A percentile compares a stretch with the other conserved stretches of the same genome.
These are phyloP conservation scores for Oryzias sinensis DNA, from an alignment of 2,797 vertebrate species.

Conservation along the genomic window DNA sequence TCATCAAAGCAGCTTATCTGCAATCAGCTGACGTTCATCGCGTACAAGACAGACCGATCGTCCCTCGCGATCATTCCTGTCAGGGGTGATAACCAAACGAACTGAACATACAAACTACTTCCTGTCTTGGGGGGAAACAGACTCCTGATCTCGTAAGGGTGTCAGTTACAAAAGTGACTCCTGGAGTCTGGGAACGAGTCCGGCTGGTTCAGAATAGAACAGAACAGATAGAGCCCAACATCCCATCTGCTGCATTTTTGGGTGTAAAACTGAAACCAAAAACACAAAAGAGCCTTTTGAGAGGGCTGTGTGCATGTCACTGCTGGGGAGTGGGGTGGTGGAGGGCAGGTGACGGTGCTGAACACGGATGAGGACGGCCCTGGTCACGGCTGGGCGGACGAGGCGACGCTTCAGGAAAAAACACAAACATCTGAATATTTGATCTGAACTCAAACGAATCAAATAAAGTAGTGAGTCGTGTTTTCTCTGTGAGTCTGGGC, in stretches of 20 bases:
- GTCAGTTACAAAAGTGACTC: not conserved
- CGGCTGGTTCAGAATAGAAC: not conserved
- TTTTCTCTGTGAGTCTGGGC: too few relatives aligned
- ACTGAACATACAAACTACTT: not conserved
- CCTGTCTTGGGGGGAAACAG: not conserved
- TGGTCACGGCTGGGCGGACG: too few relatives aligned
- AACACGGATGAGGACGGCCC: too few relatives aligned
- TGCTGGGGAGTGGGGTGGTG: too few relatives aligned
- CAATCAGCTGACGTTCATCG: not conserved
- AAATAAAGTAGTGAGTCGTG: too few relatives aligned
- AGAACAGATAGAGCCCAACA: not conserved
- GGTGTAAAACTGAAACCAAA: slow-evolving; percentile 21
- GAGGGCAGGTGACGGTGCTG: too few relatives aligned
- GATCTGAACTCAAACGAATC: too few relatives aligned
- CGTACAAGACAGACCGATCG: not conserved
- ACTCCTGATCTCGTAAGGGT: not conserved
- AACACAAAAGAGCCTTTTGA: not conserved
- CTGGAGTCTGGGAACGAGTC: not conserved
- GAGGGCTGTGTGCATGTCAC: too few relatives aligned
- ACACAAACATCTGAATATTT: too few relatives aligned
- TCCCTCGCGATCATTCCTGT: too few relatives aligned
- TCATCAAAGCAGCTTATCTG: slow-evolving; percentile 5
- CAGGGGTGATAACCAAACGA: too few relatives aligned
- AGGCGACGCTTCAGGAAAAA: too few relatives aligned
- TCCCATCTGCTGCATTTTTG: slow-evolving; percentile 1